phyloP scores from a whole-genome alignment of 1,140 invertebrate genomes.

The Brachionus asplanchnoidis region DNA sequence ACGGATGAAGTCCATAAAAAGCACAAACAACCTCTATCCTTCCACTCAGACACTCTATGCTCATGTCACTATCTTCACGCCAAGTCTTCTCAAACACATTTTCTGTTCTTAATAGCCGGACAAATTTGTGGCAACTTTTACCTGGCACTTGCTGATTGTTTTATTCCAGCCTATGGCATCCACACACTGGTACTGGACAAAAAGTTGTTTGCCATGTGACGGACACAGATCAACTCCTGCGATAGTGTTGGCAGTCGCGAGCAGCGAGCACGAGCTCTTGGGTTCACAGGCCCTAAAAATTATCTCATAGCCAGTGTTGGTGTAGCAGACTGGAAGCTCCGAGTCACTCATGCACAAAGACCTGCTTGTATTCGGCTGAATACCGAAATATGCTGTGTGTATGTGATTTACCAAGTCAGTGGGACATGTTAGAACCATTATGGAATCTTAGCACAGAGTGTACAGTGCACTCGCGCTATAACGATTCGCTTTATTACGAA shows the following conservation, averaged over 20 bases:
- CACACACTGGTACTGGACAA: constrained; percentile 36
- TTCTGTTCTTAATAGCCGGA: neutral
- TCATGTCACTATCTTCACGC: constrained; percentile 31
- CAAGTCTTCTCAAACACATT: neutral
- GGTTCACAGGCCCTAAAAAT: neutral
- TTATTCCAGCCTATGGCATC: neutral
- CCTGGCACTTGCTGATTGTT: neutral
- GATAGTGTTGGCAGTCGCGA: neutral
- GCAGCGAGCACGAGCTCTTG: neutral
- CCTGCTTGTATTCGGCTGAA: neutral
- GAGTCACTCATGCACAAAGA: neutral
- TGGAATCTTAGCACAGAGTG: neutral
- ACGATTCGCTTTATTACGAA: no score
- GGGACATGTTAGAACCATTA: constrained; percentile 22
- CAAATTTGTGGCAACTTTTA: constrained; percentile 4
- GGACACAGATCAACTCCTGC: constrained; percentile 6
- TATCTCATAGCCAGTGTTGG: neutral
- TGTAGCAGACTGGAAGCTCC: neutral
- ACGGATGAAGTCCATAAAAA: constrained; percentile 39
- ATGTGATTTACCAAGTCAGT: constrained; percentile 11
- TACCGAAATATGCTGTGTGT: constrained; percentile 25
- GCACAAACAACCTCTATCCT: constrained; percentile 28
- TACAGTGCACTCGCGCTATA: no score
- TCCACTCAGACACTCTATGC: neutral
- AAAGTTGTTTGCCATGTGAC: neutral